Base-by-base conservation (phyloP, 2,888 invertebrate species). In the Lagria hirta region DNA sequence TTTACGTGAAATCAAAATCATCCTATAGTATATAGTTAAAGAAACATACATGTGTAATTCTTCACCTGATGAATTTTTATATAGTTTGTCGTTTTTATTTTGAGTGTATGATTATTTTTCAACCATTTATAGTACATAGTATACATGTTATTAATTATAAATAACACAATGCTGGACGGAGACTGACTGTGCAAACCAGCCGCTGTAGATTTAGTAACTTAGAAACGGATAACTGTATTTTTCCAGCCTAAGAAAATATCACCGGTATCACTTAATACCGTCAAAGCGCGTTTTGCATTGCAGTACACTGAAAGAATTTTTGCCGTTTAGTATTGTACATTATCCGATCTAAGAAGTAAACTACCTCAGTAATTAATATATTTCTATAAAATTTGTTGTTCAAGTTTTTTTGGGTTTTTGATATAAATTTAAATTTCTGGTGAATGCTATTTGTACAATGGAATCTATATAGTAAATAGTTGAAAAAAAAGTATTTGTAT, bases 311-410 rank as follows among this genome's bases (percentile, higher is more conserved):
- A 18, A 21, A 13, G 12, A 16, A 36, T 12, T 22, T 30, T 52
- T 56, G 51, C 51, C 49, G 38, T 52, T 49, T 57, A 54, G 53
- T 57, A 56, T 57, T 56, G 54, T 57, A 60, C 53, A 58, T 65
- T 69, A 65, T 71, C 70, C 70, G 68, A 64, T 65, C 71, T 71
- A 70, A 71, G 72, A 68, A 67, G 63, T 68, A 66, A 71, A 70
- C 73, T 73, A 73, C 73, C 73, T 73, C 73, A 72, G 68, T 72
- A 70, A 71, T 70, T 71, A 66, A 69, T 71, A 71, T 71, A 70
- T 71, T 70, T 70, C 68, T 69, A 70, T 69, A 64, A 65, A 59
- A 61, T 59, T 69, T 66, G 70, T 69, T 70, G 68, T 71, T 70
- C 68, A 69, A 67, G 67, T 71, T 70, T 27, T 33, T 42, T 13